phyloP scores from a whole-genome alignment of 2,113 vertebrate genomes.

The Coracopsis vasa region DNA sequence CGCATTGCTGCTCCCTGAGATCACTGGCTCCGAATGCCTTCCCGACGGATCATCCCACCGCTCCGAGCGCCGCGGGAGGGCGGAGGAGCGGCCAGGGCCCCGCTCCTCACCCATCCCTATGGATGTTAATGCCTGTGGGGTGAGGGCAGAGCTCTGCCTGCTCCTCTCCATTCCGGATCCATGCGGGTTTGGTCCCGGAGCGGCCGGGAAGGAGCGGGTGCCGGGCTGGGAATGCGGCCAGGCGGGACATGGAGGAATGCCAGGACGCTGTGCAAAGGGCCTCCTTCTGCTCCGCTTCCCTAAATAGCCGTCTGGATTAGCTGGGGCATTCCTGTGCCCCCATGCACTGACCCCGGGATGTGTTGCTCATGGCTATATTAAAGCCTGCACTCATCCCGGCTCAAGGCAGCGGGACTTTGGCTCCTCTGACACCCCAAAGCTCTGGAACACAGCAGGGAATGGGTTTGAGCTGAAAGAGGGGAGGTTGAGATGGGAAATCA shows the following conservation, averaged over 20 bases:
- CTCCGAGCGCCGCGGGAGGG: not conserved
- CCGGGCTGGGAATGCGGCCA: not conserved
- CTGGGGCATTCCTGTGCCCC: not conserved
- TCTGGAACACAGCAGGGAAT: not conserved
- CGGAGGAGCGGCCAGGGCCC: not conserved
- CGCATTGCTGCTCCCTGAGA: not conserved
- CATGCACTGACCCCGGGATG: not conserved
- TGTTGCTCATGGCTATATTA: not conserved
- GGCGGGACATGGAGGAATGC: not conserved
- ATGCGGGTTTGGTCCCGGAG: not conserved
- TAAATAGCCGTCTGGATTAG: not conserved
- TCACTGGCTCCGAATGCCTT: not conserved
- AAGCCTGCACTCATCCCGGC: not conserved
- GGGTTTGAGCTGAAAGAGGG: not conserved
- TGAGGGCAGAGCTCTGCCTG: not conserved
- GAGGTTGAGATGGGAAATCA: not conserved
- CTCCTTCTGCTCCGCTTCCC: not conserved
- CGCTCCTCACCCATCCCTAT: not conserved
- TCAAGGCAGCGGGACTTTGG: too few species aligned
- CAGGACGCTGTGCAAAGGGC: not conserved
- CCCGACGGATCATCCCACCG: not conserved
- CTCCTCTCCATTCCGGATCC: not conserved
- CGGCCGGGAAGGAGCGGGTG: not conserved
- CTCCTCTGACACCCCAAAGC: not conserved
- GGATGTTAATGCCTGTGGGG: not conserved